A percentile compares a stretch with the other conserved stretches of the same genome.
Evolutionary conservation across 2,113 vertebrate genomes (phyloP).

Genomic region (Misgurnus anguillicaudatus): DNA sequence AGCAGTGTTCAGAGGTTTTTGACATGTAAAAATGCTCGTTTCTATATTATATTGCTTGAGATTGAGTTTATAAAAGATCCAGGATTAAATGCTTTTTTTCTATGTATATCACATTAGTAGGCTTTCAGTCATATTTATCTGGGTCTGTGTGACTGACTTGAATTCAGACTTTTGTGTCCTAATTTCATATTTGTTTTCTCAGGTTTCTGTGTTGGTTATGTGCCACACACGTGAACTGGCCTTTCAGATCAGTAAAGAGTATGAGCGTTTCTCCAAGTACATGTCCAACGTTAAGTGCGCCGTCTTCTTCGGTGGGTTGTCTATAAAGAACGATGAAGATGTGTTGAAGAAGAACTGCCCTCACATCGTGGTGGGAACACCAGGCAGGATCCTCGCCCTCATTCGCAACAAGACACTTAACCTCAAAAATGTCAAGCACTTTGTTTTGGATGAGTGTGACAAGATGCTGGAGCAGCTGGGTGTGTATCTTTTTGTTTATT

Average conservation of each 20-base stretch:
- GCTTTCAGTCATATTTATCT: too few relatives aligned
- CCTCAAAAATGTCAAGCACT: slow-evolving; percentile 86
- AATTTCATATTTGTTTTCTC: not conserved
- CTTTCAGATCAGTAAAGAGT: slow-evolving; percentile 91
- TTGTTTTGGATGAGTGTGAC: slow-evolving; percentile 87
- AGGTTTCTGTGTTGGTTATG: slow-evolving; percentile 87
- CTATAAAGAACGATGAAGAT: slow-evolving; percentile 87
- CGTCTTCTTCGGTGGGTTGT: slow-evolving; percentile 84
- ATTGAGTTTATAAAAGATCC: too few relatives aligned
- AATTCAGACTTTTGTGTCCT: too few relatives aligned
- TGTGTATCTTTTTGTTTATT: slow-evolving; percentile 59
- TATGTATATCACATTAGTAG: too few relatives aligned
- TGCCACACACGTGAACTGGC: slow-evolving; percentile 87
- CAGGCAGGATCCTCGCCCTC: slow-evolving; percentile 82
- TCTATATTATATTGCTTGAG: too few relatives aligned
- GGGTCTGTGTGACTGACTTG: too few relatives aligned
- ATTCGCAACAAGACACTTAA: slow-evolving; percentile 80
- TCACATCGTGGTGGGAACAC: slow-evolving; percentile 86
- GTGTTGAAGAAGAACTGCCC: slow-evolving; percentile 84
- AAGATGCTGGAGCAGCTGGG: slow-evolving; percentile 89
- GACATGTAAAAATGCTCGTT: too few relatives aligned
- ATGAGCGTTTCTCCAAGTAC: slow-evolving; percentile 89
- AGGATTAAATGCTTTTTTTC: too few relatives aligned
- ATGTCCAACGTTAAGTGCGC: slow-evolving; percentile 87
- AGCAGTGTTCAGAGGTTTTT: too few relatives aligned